These are phyloP conservation scores for Plodia interpunctella DNA, from an alignment of 1,140 invertebrate species.

Conservation along the genomic window DNA sequence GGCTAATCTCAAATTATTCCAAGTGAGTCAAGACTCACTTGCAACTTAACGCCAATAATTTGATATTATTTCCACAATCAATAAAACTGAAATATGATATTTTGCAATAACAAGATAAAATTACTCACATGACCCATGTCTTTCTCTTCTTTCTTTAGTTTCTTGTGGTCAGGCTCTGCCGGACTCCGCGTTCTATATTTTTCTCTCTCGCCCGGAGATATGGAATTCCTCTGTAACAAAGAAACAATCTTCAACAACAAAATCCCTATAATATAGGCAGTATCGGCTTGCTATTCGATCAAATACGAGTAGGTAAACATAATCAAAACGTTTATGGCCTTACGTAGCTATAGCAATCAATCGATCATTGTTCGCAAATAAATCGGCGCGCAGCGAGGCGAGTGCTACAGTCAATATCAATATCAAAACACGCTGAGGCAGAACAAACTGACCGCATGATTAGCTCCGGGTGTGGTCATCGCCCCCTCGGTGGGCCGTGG, in stretches of 20 bases:
- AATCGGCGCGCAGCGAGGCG: conserved; percentile 70
- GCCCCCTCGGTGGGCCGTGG: conserved; percentile 33
- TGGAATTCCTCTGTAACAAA: conserved; percentile 89
- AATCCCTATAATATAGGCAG: conserved; percentile 23
- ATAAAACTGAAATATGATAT: too few species aligned
- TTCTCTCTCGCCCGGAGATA: conserved; percentile 91
- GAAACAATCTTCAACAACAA: conserved; percentile 31
- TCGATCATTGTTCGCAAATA: conserved; percentile 76
- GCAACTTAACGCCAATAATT: too few species aligned
- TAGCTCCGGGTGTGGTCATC: conserved; percentile 69
- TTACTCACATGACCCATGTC: conserved; percentile 86
- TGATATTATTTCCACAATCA: too few species aligned
- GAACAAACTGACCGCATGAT: conserved; percentile 77
- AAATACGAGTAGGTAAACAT: conserved; percentile 66
- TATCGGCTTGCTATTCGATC: conserved; percentile 41
- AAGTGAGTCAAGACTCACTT: too few species aligned
- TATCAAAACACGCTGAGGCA: conserved; percentile 76
- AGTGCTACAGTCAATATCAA: conserved; percentile 73
- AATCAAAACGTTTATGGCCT: conserved; percentile 69
- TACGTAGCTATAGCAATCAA: conserved; percentile 67
- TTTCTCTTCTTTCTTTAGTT: conserved; percentile 88
- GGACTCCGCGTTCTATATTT: conserved; percentile 88
- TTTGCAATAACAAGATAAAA: too few species aligned
- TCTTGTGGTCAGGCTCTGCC: conserved; percentile 82
- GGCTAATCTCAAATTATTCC: too few species aligned